Percentiles rank a stretch among this genome's conserved stretches.
Evolutionary conservation across 2,797 vertebrate genomes (phyloP).

Genomic region (Micromesistius poutassou): DNA sequence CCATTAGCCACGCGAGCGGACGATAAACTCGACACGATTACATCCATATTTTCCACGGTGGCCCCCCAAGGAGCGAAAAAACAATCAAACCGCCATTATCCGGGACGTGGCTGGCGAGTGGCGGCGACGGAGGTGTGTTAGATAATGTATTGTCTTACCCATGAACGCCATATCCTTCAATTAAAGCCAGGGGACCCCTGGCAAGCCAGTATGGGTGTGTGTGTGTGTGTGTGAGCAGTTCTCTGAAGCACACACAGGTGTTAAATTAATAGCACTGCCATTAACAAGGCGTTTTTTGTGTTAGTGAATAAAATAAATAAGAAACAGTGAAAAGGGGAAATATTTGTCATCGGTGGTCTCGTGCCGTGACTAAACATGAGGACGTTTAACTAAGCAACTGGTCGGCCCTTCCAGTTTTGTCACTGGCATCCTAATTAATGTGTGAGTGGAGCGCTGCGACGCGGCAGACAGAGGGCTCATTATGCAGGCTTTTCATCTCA

Average conservation of each 20-base stretch:
- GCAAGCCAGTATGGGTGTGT: neutral
- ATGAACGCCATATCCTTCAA: neutral
- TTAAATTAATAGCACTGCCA: neutral
- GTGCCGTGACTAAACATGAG: slow-evolving; percentile 32
- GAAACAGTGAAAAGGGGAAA: neutral
- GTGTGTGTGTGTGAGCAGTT: neutral
- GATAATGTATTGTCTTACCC: slow-evolving; percentile 5
- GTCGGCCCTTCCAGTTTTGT: slow-evolving; percentile 32
- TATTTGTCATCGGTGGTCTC: slow-evolving; percentile 7
- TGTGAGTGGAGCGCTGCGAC: slow-evolving; percentile 38
- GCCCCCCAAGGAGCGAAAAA: neutral
- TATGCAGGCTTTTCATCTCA: slow-evolving; percentile 62
- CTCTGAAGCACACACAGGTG: neutral
- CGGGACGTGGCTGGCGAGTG: neutral
- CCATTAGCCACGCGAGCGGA: neutral
- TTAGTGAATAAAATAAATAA: neutral
- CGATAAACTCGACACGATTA: neutral
- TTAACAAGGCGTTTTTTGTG: neutral
- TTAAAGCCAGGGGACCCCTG: neutral
- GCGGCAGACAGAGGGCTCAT: slow-evolving; percentile 54
- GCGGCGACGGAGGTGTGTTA: neutral
- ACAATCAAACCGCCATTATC: slow-evolving; percentile 1
- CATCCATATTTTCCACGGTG: neutral
- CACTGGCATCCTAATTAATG: slow-evolving; percentile 52
- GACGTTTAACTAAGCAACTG: slow-evolving; percentile 6